phyloP scores from a whole-genome alignment of 2,113 vertebrate genomes.

The Martes martes region DNA sequence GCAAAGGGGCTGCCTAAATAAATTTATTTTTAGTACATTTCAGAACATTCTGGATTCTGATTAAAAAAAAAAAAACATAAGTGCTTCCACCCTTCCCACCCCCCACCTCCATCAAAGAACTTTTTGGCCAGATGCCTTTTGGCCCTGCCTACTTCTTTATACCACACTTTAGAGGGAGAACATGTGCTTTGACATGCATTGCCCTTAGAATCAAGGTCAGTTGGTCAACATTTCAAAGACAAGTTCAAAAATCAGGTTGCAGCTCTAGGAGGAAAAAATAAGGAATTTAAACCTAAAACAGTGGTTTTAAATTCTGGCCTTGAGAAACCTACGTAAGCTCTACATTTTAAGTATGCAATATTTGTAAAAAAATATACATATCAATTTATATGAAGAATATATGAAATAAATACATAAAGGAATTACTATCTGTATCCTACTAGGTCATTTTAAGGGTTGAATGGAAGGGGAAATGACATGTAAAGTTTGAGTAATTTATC shows the following conservation, averaged over 20 bases:
- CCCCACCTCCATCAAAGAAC: not conserved
- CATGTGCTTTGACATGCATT: not conserved
- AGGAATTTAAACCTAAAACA: not conserved
- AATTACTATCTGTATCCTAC: not conserved
- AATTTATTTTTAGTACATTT: constrained; percentile 48
- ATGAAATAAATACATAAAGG: not conserved
- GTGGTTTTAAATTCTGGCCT: not conserved
- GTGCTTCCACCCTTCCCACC: not conserved
- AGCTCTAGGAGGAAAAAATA: not conserved
- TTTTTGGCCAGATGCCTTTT: not conserved
- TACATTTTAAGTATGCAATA: not conserved
- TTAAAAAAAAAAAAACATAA: not conserved
- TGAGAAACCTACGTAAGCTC: not conserved
- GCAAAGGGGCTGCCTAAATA: constrained; percentile 34
- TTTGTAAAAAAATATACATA: not conserved
- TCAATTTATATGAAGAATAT: not conserved
- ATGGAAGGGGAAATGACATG: not conserved
- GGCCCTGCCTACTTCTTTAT: not conserved
- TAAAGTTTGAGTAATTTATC: not conserved
- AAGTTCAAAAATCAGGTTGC: not conserved
- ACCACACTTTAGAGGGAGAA: not conserved
- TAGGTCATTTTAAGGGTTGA: not conserved
- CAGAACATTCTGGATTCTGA: constrained; percentile 42
- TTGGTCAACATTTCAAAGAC: constrained; percentile 31
- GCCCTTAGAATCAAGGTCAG: not conserved